Percentiles rank a stretch among this genome's conserved stretches.
These are phyloP conservation scores for Limnodromus scolopaceus DNA, from an alignment of 2,797 vertebrate species.

Conservation along the genomic window DNA sequence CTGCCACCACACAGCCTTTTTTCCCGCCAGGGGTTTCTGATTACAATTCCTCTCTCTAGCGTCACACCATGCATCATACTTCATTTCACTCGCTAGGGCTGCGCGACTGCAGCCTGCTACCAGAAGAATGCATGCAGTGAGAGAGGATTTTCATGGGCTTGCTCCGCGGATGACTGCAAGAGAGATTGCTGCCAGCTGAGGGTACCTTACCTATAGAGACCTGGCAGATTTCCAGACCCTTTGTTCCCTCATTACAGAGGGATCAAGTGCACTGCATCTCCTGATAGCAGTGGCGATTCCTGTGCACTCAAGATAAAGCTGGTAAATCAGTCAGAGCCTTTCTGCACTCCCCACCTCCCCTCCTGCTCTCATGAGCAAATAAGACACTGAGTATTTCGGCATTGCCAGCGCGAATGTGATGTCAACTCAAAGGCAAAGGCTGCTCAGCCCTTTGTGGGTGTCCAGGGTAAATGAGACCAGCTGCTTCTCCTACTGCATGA, in stretches of 20 bases:
- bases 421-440: slow-evolving; percentile 11
- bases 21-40: neutral
- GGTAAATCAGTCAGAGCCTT: neutral
- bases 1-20: neutral
- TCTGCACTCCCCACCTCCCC: too few relatives aligned
- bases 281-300: neutral
- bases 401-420: neutral
- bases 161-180: neutral
- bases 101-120: neutral
- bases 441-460: neutral
- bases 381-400: neutral
- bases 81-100: neutral
- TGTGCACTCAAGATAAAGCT: neutral
- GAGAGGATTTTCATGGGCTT: neutral
- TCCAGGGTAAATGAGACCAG: slow-evolving; percentile 6
- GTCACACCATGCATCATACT: neutral
- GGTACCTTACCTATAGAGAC: neutral
- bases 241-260: neutral
- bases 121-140: neutral
- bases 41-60: neutral
- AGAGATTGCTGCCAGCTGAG: neutral
- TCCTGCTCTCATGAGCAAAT: neutral
- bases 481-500: neutral
- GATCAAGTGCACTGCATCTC: neutral
- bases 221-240: slow-evolving; percentile 33